phyloP scores from a whole-genome alignment of 2,888 invertebrate genomes.

The Cantharis rustica region DNA sequence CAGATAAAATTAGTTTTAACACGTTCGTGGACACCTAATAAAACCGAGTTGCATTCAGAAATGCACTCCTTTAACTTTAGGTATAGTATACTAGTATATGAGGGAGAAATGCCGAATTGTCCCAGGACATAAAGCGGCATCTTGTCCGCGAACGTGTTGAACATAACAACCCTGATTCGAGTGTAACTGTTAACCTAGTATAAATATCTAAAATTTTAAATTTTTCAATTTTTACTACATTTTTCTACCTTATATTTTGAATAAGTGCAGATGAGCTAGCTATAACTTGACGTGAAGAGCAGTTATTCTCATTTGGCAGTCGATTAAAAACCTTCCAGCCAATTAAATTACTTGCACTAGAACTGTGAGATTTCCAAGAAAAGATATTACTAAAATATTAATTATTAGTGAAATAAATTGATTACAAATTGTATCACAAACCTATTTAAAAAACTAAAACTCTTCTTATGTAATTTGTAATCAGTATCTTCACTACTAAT shows the following conservation, averaged over 20 bases:
- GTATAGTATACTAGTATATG: too few species aligned
- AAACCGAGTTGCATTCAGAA: too few species aligned
- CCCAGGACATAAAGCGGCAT: too few species aligned
- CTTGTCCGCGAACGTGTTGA: too few species aligned
- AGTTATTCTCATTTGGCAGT: conserved; percentile 37
- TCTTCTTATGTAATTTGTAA: conserved; percentile 64
- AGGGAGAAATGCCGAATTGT: too few species aligned
- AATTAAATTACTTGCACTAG: conserved; percentile 35
- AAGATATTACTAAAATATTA: conserved; percentile 55
- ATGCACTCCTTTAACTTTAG: too few species aligned
- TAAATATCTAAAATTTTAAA: too few species aligned
- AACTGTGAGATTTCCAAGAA: conserved; percentile 54
- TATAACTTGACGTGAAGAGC: conserved; percentile 55
- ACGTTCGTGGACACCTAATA: too few species aligned
- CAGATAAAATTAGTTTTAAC: too few species aligned
- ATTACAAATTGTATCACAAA: conserved; percentile 48
- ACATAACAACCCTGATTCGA: too few species aligned
- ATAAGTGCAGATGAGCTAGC: conserved; percentile 75
- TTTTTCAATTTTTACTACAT: too few species aligned
- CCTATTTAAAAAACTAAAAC: conserved; percentile 66
- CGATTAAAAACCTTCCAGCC: conserved; percentile 56
- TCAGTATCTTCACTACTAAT: conserved; percentile 47
- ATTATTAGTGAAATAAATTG: not conserved
- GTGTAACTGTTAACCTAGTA: too few species aligned
- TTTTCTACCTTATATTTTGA: conserved; percentile 65